Conservation (phyloP, 1,140 invertebrate species). For the Drosophila pruinosa region DNA sequence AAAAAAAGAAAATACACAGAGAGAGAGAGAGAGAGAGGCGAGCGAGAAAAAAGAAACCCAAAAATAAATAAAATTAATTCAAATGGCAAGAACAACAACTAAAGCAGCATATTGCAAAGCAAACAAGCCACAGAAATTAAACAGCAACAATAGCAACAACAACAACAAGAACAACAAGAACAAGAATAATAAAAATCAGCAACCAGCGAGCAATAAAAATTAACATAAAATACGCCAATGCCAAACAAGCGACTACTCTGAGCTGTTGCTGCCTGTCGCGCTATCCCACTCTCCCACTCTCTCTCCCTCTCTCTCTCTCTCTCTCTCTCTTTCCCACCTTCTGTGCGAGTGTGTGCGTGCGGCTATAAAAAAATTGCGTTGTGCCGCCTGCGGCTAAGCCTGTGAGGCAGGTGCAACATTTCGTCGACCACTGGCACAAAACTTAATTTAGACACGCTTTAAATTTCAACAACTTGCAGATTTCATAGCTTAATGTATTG, state of each 20-base stretch:
- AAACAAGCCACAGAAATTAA: constrained; percentile 30
- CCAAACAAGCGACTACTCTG: constrained; percentile 24
- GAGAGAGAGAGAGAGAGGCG: too few species aligned
- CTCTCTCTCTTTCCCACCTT: neutral
- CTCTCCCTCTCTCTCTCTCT: neutral
- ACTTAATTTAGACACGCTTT: neutral
- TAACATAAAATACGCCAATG: constrained; percentile 42
- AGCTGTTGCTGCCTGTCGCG: neutral
- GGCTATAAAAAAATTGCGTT: constrained; percentile 35
- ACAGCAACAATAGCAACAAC: constrained; percentile 9
- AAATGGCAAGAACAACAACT: constrained; percentile 44
- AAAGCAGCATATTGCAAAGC: constrained; percentile 25
- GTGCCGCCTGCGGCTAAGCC: constrained; percentile 6
- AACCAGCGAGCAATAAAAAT: constrained; percentile 45
- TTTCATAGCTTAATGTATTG: neutral
- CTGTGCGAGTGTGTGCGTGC: constrained; percentile 7
- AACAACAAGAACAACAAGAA: neutral
- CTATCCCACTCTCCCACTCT: neutral
- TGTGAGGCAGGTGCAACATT: constrained; percentile 41
- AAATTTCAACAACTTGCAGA: neutral
- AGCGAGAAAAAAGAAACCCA: constrained; percentile 13
- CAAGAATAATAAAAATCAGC: constrained; percentile 45
- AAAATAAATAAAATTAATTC: constrained; percentile 75
- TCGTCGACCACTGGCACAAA: constrained; percentile 1
- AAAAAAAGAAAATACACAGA: neutral